Percentiles rank a stretch among this genome's conserved stretches.
These are phyloP conservation scores for Mya arenaria DNA, from an alignment of 1,140 invertebrate genomes.

Conservation along the genomic window DNA sequence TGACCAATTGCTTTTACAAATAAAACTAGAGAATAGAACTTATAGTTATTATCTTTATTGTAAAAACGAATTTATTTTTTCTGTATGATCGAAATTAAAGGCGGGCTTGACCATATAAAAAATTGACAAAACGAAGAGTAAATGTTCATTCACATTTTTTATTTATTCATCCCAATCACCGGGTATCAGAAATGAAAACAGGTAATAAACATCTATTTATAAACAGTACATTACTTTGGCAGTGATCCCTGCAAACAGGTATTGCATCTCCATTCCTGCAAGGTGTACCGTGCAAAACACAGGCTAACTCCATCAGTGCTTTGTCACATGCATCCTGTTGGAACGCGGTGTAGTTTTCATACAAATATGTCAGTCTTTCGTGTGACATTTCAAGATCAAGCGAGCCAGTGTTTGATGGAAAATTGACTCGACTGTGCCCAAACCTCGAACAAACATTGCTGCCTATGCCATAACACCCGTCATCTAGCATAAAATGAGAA, in stretches of 20 bases:
- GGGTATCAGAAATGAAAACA: too few relatives aligned
- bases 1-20: too few relatives aligned
- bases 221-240: slow-evolving; percentile 27
- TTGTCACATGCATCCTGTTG: not conserved
- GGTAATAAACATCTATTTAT: too few relatives aligned
- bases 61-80: too few relatives aligned
- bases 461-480: not conserved
- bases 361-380: not conserved
- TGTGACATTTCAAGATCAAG: not conserved
- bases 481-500: too few relatives aligned
- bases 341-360: not conserved
- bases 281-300: slow-evolving; percentile 6
- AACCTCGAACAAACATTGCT: not conserved
- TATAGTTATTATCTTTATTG: too few relatives aligned
- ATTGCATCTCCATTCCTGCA: not conserved
- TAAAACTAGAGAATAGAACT: too few relatives aligned
- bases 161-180: too few relatives aligned
- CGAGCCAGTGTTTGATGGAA: not conserved
- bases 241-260: slow-evolving; percentile 32
- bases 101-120: too few relatives aligned
- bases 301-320: not conserved
- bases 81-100: too few relatives aligned
- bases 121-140: too few relatives aligned
- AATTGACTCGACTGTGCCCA: not conserved
- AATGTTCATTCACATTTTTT: too few relatives aligned